Base-by-base conservation (phyloP, 2,888 invertebrate species). In the Drosophila melanocephala region DNA sequence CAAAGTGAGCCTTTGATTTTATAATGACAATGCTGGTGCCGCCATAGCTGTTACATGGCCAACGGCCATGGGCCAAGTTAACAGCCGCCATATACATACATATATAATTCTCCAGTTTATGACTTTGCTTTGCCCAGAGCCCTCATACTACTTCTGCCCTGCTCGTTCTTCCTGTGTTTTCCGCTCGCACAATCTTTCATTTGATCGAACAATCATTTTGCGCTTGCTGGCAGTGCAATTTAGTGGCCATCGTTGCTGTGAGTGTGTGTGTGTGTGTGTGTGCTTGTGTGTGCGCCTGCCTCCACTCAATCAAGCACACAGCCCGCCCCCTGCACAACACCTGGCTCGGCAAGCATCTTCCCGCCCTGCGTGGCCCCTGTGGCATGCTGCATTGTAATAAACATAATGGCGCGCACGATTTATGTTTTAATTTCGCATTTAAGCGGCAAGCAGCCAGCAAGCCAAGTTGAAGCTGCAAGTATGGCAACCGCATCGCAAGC, bases 371-470 rank as follows among this genome's bases (percentile, higher is more conserved):
- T 12, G 39, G 7, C 33, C 42, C 69, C 64, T 75, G 61, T 72
- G 77, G 83, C 84, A 52, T 78, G 75, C 72, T 78, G 82, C 90
- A 79, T 75, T 85, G 88, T 90, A 92, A 92, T 92, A 85, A 90
- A 91, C 91, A 91, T 92, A 91, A 92, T 92, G 91, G 90, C 87
- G 84, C 91, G 84, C 89, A 89, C 90, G 89, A 91, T 91, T 91
- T 88, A 87, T 91, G 89, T 92, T 93, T 92, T 92, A 92, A 93
- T 92, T 92, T 93, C 88, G 91, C 91, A 90, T 90, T 91, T 87
- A 87, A 82, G 85, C 79, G 62, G 75, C 67, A 56, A 53, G 55
- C 81, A 66, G 62, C 51, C 64, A 59, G 44, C 57, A 39, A 69
- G 59, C 26, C 33, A 22, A 47, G 39, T 26, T 56, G 56, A 37